phyloP scores from a whole-genome alignment of 53 echinoderm and acorn worm species.

The Echinarachnius parma region DNA sequence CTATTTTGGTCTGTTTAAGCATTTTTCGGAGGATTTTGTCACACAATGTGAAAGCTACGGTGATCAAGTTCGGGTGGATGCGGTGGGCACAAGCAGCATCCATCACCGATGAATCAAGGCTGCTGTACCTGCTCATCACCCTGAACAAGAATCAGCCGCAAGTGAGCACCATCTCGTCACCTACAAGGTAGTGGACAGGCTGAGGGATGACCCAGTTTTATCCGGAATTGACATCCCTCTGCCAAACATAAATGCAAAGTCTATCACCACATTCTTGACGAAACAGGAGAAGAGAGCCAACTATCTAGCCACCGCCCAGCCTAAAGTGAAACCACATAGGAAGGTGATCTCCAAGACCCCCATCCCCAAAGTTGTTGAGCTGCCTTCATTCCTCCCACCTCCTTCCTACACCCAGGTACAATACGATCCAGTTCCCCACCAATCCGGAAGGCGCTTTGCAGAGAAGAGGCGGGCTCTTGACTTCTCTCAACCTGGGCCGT shows the following conservation, averaged over 20 bases:
- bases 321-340: slow-evolving; percentile 34
- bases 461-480: slow-evolving; percentile 49
- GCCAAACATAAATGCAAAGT: slow-evolving; percentile 49
- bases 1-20: too few relatives aligned
- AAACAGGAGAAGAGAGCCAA: slow-evolving; percentile 43
- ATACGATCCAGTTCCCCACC: slow-evolving; percentile 1
- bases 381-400: slow-evolving; percentile 6
- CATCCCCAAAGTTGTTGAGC: neutral
- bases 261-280: slow-evolving; percentile 14
- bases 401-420: slow-evolving; percentile 20
- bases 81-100: too few relatives aligned
- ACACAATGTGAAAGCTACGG: too few relatives aligned
- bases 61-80: too few relatives aligned
- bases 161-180: too few relatives aligned
- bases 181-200: slow-evolving; percentile 40
- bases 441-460: slow-evolving; percentile 2
- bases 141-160: too few relatives aligned
- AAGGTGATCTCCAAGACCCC: slow-evolving; percentile 9
- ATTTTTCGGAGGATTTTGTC: too few relatives aligned
- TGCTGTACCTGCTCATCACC: too few relatives aligned
- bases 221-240: slow-evolving; percentile 13
- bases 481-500: too few relatives aligned
- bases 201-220: slow-evolving; percentile 45
- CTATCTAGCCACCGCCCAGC: slow-evolving; percentile 24
- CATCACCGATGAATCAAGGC: too few relatives aligned